Conservation (phyloP, 2,888 invertebrate species). For the Eupithecia exiguata region DNA sequence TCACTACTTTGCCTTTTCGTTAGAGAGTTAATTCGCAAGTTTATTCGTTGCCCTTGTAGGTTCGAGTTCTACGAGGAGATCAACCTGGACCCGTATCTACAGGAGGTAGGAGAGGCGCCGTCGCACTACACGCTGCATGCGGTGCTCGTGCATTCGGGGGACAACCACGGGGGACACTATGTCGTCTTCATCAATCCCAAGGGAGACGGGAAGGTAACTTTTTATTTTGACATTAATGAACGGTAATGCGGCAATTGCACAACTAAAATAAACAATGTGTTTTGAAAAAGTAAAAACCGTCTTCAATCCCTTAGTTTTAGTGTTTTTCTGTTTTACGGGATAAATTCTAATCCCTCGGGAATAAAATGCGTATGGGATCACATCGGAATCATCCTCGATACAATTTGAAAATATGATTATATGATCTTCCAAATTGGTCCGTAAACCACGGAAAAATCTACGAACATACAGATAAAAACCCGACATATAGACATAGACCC, state of each 20-base stretch:
- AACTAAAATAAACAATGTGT: not conserved
- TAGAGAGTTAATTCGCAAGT: not conserved
- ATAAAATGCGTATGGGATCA: too few relatives aligned
- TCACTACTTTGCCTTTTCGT: too few relatives aligned
- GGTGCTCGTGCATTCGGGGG: conserved; percentile 99
- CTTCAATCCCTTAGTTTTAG: too few relatives aligned
- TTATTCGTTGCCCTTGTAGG: conserved; percentile 62
- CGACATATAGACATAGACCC: too few relatives aligned
- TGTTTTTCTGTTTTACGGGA: too few relatives aligned
- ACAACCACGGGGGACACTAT: conserved; percentile 99
- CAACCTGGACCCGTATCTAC: conserved; percentile 93
- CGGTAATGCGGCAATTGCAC: not conserved
- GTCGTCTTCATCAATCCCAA: conserved; percentile 99
- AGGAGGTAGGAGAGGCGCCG: conserved; percentile 89
- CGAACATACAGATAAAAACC: too few relatives aligned
- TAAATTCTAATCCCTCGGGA: too few relatives aligned
- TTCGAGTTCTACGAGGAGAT: conserved; percentile 98
- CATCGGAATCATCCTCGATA: too few relatives aligned
- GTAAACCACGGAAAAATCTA: too few relatives aligned
- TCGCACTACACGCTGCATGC: conserved; percentile 96
- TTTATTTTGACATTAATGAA: not conserved
- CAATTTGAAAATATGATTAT: too few relatives aligned
- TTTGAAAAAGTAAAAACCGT: too few relatives aligned
- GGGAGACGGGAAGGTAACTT: conserved; percentile 92
- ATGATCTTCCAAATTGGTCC: too few relatives aligned